A percentile compares a stretch with the other conserved stretches of the same genome.
Evolutionary conservation across 2,797 vertebrate species (phyloP).

Genomic region (Gouania willdenowi): DNA sequence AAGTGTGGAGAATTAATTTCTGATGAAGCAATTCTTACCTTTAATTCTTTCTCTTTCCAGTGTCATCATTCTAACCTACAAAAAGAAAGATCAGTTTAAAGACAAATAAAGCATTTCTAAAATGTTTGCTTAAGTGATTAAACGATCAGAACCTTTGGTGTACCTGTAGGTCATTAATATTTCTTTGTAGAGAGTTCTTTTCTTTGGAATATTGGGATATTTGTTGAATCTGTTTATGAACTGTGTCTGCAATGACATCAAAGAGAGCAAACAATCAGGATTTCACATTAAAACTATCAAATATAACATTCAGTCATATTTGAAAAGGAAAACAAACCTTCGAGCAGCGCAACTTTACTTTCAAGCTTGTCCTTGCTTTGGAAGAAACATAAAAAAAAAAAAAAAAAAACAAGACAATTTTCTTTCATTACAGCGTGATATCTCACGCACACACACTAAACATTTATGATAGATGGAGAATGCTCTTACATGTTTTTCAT

Average conservation of each 20-base stretch:
- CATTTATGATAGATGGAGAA: not conserved
- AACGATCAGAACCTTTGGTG: not conserved
- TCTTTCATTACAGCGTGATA: too few species aligned
- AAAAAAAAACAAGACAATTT: too few species aligned
- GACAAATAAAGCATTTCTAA: not conserved
- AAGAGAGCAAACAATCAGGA: not conserved
- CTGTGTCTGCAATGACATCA: conserved; percentile 71
- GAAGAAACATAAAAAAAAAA: not conserved
- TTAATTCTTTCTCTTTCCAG: conserved; percentile 79
- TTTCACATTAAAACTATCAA: not conserved
- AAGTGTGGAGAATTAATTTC: too few species aligned
- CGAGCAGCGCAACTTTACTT: conserved; percentile 80
- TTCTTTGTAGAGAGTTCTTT: conserved; percentile 79
- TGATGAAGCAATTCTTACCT: conserved; percentile 65
- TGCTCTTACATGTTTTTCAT: conserved; percentile 77
- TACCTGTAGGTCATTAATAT: conserved; percentile 80
- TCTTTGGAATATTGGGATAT: conserved; percentile 81
- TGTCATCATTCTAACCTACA: conserved; percentile 76
- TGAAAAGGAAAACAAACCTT: conserved; percentile 75
- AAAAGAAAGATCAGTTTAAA: not conserved
- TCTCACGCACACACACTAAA: not conserved
- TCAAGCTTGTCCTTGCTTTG: conserved; percentile 83
- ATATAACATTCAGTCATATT: too few species aligned
- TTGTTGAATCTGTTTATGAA: conserved; percentile 75
- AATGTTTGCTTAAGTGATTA: not conserved